Evolutionary conservation across 2,797 vertebrate species (phyloP).

Genomic region (Phoxinus dragarum): DNA sequence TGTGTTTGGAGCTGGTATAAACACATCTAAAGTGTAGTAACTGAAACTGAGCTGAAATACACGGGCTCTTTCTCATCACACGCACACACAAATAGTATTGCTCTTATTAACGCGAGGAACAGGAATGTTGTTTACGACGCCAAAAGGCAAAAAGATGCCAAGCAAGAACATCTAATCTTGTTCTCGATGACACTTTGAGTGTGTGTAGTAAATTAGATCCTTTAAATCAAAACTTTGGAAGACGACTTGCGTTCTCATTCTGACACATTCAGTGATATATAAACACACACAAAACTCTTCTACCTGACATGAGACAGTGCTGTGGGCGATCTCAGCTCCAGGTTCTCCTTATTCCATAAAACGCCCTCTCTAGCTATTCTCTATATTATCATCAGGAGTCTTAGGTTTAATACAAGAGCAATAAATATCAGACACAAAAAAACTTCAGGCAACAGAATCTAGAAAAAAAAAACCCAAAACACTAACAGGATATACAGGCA

Average conservation of each 20-base stretch:
- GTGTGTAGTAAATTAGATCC: constrained; percentile 10
- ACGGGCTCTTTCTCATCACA: neutral
- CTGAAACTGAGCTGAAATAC: neutral
- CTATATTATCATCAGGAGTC: constrained; percentile 19
- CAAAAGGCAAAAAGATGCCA: constrained; percentile 46
- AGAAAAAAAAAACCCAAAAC: neutral
- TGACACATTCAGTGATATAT: neutral
- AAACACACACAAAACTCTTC: constrained; percentile 1
- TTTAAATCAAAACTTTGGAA: constrained; percentile 30
- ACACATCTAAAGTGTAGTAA: constrained; percentile 10
- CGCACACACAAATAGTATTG: constrained; percentile 33
- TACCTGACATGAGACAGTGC: constrained; percentile 10
- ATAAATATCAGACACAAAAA: constrained; percentile 36
- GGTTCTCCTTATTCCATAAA: neutral
- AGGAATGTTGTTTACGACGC: constrained; percentile 63
- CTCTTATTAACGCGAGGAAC: constrained; percentile 57
- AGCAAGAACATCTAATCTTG: constrained; percentile 38
- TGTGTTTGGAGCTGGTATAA: neutral
- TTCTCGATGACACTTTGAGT: constrained; percentile 43
- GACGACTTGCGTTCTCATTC: neutral
- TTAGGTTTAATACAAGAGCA: constrained; percentile 8
- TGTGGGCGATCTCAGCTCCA: neutral
- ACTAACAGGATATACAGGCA: neutral
- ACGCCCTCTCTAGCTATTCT: neutral
- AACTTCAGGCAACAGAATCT: neutral